A percentile compares a stretch with the other conserved stretches of the same genome.
Evolutionary conservation across 1,140 invertebrate genomes (phyloP).

Genomic region (Cotesia chilonis): DNA sequence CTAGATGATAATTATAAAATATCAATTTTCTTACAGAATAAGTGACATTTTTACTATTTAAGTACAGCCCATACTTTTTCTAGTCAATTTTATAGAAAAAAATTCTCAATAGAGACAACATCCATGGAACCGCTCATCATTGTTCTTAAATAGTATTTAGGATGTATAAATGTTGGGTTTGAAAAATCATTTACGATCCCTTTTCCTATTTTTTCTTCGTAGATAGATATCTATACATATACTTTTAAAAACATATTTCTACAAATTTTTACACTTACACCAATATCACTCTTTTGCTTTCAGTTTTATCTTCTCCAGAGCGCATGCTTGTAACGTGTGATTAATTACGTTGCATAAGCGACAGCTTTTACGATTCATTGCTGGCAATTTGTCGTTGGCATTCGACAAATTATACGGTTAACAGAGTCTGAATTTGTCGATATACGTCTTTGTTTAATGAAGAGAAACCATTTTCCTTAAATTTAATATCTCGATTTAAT

Average conservation of each 20-base stretch:
- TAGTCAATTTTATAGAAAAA: no score
- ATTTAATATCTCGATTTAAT: neutral
- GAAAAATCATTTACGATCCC: constrained; percentile 32
- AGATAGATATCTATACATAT: no score
- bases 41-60: no score
- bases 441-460: constrained; percentile 1
- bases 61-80: no score
- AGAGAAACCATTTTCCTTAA: neutral
- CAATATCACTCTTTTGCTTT: neutral
- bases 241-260: neutral
- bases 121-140: neutral
- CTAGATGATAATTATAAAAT: no score
- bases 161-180: constrained; percentile 17
- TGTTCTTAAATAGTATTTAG: neutral
- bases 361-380: constrained; percentile 35
- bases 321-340: constrained; percentile 18
- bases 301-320: neutral
- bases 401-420: constrained; percentile 32
- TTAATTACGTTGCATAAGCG: constrained; percentile 30
- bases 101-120: no score
- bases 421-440: constrained; percentile 24
- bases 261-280: neutral
- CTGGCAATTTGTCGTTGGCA: constrained; percentile 36
- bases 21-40: no score
- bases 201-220: neutral